Evolutionary conservation across 64 coral and sea anemone species (phyloP).

Genomic region (Hydrozoanthus tunicans): DNA sequence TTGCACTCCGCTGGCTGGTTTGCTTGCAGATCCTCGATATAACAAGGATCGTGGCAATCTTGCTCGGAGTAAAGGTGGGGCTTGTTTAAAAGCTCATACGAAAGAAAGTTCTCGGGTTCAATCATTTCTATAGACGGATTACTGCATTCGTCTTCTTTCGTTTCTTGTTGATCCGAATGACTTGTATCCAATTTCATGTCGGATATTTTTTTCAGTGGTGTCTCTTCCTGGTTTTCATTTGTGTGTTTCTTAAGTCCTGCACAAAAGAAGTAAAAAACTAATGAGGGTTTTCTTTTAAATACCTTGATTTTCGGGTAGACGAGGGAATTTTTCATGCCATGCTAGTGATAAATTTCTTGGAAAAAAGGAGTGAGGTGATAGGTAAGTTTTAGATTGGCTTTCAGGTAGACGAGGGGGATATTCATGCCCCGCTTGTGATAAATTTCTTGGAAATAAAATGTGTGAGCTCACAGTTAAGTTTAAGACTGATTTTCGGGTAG

Average conservation of each 20-base stretch:
- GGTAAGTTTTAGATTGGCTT: no score
- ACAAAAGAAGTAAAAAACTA: background rate
- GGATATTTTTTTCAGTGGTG: background rate
- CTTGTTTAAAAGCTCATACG: constrained; percentile 26
- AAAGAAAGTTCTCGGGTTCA: constrained; percentile 21
- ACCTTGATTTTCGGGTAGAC: no score
- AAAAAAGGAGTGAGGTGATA: no score
- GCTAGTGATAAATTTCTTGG: no score
- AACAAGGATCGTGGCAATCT: constrained; percentile 26
- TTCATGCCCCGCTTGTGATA: no score
- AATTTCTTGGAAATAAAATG: no score
- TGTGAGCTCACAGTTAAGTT: no score
- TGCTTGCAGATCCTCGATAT: constrained; percentile 24
- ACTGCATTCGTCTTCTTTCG: constrained; percentile 26
- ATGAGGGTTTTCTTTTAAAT: no score
- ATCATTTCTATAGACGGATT: constrained; percentile 24
- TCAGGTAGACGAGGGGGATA: no score
- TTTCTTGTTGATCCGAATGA: background rate
- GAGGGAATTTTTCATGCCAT: no score
- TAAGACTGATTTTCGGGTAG: no score
- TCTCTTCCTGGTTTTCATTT: constrained; percentile 11
- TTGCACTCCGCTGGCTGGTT: constrained; percentile 43
- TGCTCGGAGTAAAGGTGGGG: background rate
- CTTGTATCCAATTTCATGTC: background rate
- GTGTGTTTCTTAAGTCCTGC: background rate